A percentile compares a stretch with the other conserved stretches of the same genome.
phyloP scores from a whole-genome alignment of 2,113 vertebrate genomes.

The Opisthocomus hoazin region DNA sequence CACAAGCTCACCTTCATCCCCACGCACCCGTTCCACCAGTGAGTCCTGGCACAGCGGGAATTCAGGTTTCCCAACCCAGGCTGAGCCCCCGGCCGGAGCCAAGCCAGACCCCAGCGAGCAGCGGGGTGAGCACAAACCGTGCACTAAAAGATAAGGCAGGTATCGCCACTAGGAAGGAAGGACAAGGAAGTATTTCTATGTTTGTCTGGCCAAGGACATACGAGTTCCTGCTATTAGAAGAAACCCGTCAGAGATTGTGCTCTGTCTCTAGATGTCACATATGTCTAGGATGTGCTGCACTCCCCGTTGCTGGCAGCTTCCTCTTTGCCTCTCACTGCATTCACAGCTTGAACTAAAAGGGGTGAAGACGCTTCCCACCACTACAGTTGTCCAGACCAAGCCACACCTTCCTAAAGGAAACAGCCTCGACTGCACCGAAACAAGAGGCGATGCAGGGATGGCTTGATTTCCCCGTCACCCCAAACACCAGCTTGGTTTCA shows the following conservation, averaged over 20 bases:
- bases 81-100: background rate
- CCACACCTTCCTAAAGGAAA: background rate
- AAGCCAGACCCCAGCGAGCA: background rate
- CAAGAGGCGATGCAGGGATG: accelerated
- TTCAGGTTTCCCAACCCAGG: background rate
- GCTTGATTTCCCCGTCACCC: accelerated
- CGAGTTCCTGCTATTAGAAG: background rate
- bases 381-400: accelerated
- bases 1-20: background rate
- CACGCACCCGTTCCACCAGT: background rate
- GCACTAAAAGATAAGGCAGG: background rate
- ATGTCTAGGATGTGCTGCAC: accelerated
- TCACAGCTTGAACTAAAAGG: background rate
- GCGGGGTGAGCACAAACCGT: accelerated
- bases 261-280: accelerated
- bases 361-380: background rate
- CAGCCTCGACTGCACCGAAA: background rate
- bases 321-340: background rate
- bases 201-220: background rate
- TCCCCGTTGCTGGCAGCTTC: background rate
- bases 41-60: background rate
- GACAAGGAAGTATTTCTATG: background rate
- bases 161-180: background rate
- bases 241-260: accelerated
- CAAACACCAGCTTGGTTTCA: accelerated